A percentile compares a stretch with the other conserved stretches of the same genome.
Conservation (phyloP, 2,888 invertebrate species). For the Zootermopsis nevadensis region DNA sequence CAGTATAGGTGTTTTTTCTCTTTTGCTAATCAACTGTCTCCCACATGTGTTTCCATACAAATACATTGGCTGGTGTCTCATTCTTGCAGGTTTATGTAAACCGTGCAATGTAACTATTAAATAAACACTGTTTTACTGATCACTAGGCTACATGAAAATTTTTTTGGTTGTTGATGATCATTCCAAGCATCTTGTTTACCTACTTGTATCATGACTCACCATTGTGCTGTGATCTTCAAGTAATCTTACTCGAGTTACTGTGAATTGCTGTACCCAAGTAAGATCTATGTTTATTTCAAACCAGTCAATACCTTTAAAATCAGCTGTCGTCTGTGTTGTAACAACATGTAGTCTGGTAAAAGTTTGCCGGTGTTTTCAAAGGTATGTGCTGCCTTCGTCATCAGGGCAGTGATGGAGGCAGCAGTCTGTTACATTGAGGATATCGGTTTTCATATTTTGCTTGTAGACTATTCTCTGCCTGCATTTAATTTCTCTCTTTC, state of each 20-base stretch:
- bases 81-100: constrained; percentile 21
- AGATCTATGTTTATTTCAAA: no score
- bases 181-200: constrained; percentile 7
- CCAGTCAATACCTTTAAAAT: background rate
- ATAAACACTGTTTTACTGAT: constrained; percentile 3
- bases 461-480: background rate
- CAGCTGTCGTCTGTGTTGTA: no score
- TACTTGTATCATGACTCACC: constrained; percentile 5
- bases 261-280: no score
- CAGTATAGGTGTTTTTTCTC: background rate
- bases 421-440: background rate
- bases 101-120: constrained; percentile 22
- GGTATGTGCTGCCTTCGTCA: no score
- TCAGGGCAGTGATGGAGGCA: no score
- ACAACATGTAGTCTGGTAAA: no score
- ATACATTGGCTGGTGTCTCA: background rate
- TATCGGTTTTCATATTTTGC: background rate
- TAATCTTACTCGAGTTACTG: no score
- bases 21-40: background rate
- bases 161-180: constrained; percentile 9
- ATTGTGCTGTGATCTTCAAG: background rate
- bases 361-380: no score
- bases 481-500: background rate
- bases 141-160: constrained; percentile 18
- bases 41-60: background rate